Conservation (phyloP, 2,797 vertebrate species). For the Tadarida brasiliensis region DNA sequence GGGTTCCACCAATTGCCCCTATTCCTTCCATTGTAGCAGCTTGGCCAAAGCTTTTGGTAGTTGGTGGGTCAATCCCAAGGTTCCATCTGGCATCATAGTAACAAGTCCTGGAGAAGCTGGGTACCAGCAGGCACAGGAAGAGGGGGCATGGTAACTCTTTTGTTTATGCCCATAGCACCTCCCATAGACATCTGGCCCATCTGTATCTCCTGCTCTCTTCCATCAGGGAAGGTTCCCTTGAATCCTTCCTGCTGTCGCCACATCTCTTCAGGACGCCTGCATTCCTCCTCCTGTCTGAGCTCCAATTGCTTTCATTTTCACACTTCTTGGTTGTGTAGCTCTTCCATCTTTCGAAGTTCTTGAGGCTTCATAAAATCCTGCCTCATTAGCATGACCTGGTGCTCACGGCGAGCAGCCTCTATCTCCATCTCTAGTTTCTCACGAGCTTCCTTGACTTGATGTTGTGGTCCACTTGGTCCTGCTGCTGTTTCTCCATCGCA, state of each 20-base stretch:
- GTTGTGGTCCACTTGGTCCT: slow-evolving; percentile 98
- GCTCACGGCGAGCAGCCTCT: slow-evolving; percentile 97
- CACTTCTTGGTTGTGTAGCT: slow-evolving; percentile 97
- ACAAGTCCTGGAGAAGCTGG: background rate
- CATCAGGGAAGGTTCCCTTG: slow-evolving; percentile 86
- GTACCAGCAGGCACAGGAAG: slow-evolving; percentile 83
- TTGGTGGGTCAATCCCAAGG: background rate
- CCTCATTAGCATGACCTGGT: slow-evolving; percentile 99
- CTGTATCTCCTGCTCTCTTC: slow-evolving; percentile 95
- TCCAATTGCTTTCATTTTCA: slow-evolving; percentile 98
- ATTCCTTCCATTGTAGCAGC: background rate
- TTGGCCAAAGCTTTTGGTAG: background rate
- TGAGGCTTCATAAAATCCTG: slow-evolving; percentile 98
- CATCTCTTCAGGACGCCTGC: slow-evolving; percentile 95
- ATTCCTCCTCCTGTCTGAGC: slow-evolving; percentile 96
- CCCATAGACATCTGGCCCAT: slow-evolving; percentile 95
- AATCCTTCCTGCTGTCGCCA: slow-evolving; percentile 91
- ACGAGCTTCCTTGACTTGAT: slow-evolving; percentile 97
- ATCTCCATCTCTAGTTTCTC: slow-evolving; percentile 98
- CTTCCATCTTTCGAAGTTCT: slow-evolving; percentile 97
- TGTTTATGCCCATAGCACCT: slow-evolving; percentile 95
- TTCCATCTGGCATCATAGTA: background rate
- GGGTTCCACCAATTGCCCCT: background rate
- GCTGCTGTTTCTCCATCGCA: slow-evolving; percentile 99
- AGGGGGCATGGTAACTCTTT: slow-evolving; percentile 93